phyloP scores from a whole-genome alignment of 37 sponge, comb jelly and placozoan genomes.

The Oopsacas minuta region DNA sequence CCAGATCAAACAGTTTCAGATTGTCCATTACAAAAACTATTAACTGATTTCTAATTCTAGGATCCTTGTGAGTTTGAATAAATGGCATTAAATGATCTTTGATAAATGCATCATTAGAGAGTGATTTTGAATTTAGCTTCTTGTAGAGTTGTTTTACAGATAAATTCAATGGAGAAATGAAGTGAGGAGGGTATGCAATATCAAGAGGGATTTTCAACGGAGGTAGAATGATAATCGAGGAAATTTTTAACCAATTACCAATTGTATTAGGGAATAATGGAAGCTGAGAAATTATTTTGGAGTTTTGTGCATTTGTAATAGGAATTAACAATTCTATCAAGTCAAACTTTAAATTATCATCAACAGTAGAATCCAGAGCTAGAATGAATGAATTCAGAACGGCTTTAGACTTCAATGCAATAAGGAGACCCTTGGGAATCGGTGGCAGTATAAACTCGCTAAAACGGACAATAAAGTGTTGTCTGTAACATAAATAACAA shows the following conservation, averaged over 20 bases:
- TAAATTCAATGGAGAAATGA: background rate
- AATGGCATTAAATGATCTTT: background rate
- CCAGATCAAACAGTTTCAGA: background rate
- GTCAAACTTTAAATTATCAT: background rate
- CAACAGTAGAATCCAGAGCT: background rate
- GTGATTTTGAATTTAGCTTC: background rate
- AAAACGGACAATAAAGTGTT: background rate
- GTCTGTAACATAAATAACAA: background rate
- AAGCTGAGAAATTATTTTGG: background rate
- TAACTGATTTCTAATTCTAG: background rate
- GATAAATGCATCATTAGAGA: background rate
- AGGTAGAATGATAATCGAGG: background rate
- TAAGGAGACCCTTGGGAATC: background rate
- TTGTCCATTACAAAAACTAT: background rate
- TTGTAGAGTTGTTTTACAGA: background rate
- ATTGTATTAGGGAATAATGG: background rate
- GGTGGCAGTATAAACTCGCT: background rate
- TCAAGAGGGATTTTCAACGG: background rate
- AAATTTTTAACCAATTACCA: background rate
- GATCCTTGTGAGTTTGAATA: background rate
- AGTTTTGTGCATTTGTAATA: background rate
- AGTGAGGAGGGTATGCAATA: background rate
- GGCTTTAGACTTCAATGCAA: background rate
- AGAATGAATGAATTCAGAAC: background rate
- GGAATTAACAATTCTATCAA: background rate